A percentile compares a stretch with the other conserved stretches of the same genome.
phyloP scores from a whole-genome alignment of 92 coral and sea anemone genomes.

The Hydrozoanthus gracilis region DNA sequence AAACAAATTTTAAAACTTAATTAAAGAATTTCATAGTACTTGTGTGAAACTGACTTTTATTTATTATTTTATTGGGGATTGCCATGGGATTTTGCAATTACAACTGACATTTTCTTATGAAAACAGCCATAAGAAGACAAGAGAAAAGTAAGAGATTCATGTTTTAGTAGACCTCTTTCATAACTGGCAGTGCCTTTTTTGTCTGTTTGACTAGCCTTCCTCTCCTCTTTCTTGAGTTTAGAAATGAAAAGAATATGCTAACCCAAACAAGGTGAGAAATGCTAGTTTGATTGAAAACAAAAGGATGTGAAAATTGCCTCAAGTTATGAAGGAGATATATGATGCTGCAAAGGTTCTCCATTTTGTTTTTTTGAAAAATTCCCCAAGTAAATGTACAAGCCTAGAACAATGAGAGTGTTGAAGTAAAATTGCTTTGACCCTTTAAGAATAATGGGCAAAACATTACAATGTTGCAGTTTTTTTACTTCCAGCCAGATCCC shows the following conservation, averaged over 20 bases:
- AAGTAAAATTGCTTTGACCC: slow-evolving; percentile 9
- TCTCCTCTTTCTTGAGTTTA: background rate
- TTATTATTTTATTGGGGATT: too few species aligned
- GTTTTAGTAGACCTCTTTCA: too few species aligned
- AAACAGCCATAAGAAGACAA: too few species aligned
- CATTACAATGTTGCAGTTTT: too few species aligned
- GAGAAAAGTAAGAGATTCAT: too few species aligned
- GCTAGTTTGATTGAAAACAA: background rate
- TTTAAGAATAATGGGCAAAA: slow-evolving; percentile 4
- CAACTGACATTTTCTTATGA: too few species aligned
- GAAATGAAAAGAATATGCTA: background rate
- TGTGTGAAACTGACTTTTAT: too few species aligned
- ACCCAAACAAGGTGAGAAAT: background rate
- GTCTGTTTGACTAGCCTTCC: background rate
- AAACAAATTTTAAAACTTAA: too few species aligned
- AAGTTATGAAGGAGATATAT: slow-evolving; percentile 7
- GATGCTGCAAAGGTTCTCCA: slow-evolving; percentile 8
- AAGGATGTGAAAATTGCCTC: background rate
- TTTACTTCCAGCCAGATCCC: too few species aligned
- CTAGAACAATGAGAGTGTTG: slow-evolving; percentile 1
- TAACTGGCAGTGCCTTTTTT: too few species aligned
- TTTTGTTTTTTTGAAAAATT: background rate
- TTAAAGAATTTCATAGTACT: too few species aligned
- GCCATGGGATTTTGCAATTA: too few species aligned
- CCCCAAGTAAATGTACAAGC: slow-evolving; percentile 8